Base-by-base conservation (phyloP, 2,888 invertebrate genomes). In the Eumacrocentrus americanus region DNA sequence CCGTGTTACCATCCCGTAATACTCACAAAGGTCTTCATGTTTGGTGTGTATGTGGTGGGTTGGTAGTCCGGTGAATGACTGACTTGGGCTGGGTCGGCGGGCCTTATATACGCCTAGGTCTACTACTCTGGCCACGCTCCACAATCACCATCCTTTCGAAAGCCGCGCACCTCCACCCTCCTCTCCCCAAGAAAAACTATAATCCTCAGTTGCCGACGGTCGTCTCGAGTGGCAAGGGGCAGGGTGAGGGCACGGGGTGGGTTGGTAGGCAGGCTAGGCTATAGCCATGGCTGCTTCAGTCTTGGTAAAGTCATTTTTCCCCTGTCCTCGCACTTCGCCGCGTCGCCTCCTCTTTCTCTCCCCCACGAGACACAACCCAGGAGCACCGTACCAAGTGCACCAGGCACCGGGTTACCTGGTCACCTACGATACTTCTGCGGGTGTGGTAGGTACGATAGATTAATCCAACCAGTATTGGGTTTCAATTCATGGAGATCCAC, bases 1-100 rank as follows among this genome's bases (percentile, higher is more conserved):
- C 14, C 42, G 18, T 37, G 22, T 23, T 46, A 64, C 57, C 58
- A 59, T 64, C 67, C 65, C 64, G 64, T 56, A 72, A 80, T 80
- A 80, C 80, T 81, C 79, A 80, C 80, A 76, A 81, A 81, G 80
- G 80, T 77, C 80, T 81, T 81, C 80, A 81, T 81, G 79, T 76
- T 81, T 79, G 76, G 72, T 79, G 67, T 72, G 74, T 80, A 77
- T 80, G 69, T 80, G 78, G 76, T 79, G 79, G 79, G 76, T 77
- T 80, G 78, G 76, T 79, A 78, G 79, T 78, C 79, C 80, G 75
- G 79, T 80, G 80, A 81, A 77, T 81, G 80, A 81, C 80, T 81
- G 80, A 79, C 79, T 80, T 80, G 75, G 80, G 75, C 76, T 72
- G 74, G 79, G 79, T 70, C 73, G 74, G 71, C 70, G 74, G 76